Evolutionary conservation across 2,888 invertebrate genomes (phyloP).

Genomic region (Brachyopa scutellaris): DNA sequence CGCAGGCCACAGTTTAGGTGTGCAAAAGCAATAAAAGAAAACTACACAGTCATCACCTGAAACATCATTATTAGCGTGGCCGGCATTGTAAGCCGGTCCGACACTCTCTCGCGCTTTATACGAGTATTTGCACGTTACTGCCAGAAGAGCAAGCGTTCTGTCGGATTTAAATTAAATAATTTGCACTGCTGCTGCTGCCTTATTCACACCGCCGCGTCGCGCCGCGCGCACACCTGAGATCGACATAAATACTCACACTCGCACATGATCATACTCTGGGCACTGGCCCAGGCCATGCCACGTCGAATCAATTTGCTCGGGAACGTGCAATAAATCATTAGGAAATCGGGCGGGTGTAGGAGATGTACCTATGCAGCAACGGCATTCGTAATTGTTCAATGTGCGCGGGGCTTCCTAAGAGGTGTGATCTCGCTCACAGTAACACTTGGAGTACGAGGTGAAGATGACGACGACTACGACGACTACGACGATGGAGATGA

Average conservation of each 20-base stretch:
- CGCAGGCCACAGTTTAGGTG: conserved; percentile 39
- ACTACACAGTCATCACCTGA: conserved; percentile 68
- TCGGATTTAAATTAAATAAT: conserved; percentile 71
- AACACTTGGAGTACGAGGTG: conserved; percentile 27
- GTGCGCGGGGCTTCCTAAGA: conserved; percentile 27
- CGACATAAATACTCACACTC: conserved; percentile 15
- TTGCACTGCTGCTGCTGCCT: conserved; percentile 66
- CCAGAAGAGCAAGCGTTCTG: conserved; percentile 61
- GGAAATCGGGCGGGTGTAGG: conserved; percentile 71
- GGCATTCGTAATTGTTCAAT: conserved; percentile 49
- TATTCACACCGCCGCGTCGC: conserved; percentile 24
- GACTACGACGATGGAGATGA: conserved; percentile 43
- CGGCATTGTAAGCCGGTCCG: conserved; percentile 27
- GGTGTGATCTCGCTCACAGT: conserved; percentile 20
- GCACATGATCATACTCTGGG: not conserved
- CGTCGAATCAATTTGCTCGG: conserved; percentile 74
- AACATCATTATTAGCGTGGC: conserved; percentile 66
- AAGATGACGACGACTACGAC: not conserved
- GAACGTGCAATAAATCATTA: conserved; percentile 74
- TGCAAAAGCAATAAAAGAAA: conserved; percentile 62
- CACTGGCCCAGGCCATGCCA: conserved; percentile 53
- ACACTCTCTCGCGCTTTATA: conserved; percentile 46
- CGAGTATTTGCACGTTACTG: conserved; percentile 67
- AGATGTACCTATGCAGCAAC: conserved; percentile 35
- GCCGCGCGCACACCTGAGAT: not conserved